Conservation (phyloP, 2,888 invertebrate genomes). For the Tinea trinotella region DNA sequence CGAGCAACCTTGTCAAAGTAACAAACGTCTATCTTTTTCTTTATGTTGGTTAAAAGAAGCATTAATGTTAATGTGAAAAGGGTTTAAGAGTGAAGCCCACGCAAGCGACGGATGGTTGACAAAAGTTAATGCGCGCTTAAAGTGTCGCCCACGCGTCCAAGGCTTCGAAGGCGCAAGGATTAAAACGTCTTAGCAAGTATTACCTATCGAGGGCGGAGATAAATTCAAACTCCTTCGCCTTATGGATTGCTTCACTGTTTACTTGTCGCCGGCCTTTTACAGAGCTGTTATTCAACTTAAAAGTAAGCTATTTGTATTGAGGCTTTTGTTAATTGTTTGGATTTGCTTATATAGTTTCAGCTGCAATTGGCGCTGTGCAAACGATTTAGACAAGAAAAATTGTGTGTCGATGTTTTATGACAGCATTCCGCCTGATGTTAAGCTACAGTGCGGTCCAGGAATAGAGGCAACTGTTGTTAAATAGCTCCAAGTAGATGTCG, state of each 20-base stretch:
- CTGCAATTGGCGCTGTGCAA: too few species aligned
- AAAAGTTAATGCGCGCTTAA: slow-evolving; percentile 30
- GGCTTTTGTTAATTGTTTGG: background rate
- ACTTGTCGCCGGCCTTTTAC: slow-evolving; percentile 30
- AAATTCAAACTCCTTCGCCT: slow-evolving; percentile 28
- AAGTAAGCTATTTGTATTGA: background rate
- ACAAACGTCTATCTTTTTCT: too few species aligned
- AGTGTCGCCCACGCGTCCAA: slow-evolving; percentile 27
- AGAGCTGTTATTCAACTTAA: slow-evolving; percentile 18
- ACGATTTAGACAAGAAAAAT: too few species aligned
- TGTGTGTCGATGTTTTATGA: too few species aligned
- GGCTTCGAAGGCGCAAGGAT: slow-evolving; percentile 26
- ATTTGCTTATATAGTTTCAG: too few species aligned
- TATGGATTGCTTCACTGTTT: slow-evolving; percentile 33
- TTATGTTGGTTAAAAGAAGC: too few species aligned
- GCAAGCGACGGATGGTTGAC: slow-evolving; percentile 27
- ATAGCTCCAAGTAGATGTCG: too few species aligned
- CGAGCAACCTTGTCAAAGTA: slow-evolving; percentile 9
- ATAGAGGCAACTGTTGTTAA: too few species aligned
- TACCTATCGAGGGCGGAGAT: slow-evolving; percentile 26
- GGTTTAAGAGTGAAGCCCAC: slow-evolving; percentile 8
- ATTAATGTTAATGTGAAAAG: slow-evolving; percentile 1
- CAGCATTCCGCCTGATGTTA: too few species aligned
- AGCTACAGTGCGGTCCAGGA: too few species aligned
- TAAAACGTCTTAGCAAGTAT: slow-evolving; percentile 33